These are phyloP conservation scores for Atethmia centrago DNA, from an alignment of 2,888 invertebrate genomes.

Conservation along the genomic window DNA sequence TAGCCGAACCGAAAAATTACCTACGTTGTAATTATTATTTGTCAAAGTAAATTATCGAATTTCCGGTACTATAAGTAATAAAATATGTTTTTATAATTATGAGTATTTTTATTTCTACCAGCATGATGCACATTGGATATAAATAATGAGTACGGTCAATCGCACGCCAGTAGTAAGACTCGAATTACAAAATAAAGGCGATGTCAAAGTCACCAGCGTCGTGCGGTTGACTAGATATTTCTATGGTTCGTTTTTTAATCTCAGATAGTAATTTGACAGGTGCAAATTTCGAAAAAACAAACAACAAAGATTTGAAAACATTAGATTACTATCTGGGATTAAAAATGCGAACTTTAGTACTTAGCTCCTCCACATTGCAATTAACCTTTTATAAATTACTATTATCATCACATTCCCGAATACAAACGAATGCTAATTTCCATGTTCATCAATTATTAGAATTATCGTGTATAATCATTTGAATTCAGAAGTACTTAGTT, in stretches of 20 bases:
- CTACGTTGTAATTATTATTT: constrained; percentile 88
- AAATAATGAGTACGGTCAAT: not conserved
- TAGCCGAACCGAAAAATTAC: constrained; percentile 86
- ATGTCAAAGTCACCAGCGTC: not conserved
- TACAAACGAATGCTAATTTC: too few species aligned
- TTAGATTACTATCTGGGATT: too few species aligned
- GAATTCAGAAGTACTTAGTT: too few species aligned
- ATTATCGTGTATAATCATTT: too few species aligned
- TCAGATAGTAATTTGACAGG: too few species aligned
- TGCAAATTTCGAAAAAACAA: too few species aligned
- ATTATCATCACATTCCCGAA: too few species aligned
- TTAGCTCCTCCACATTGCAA: not conserved
- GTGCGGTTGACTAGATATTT: not conserved
- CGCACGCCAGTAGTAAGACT: not conserved
- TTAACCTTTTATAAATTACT: too few species aligned
- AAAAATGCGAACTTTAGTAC: too few species aligned
- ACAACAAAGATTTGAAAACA: too few species aligned
- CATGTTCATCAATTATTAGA: too few species aligned
- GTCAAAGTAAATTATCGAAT: constrained; percentile 89
- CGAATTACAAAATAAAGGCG: not conserved
- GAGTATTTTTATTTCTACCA: constrained; percentile 65
- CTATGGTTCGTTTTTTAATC: too few species aligned
- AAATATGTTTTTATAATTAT: constrained; percentile 84
- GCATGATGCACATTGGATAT: not conserved
- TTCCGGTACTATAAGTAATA: constrained; percentile 89